phyloP scores from a whole-genome alignment of 2,113 vertebrate species.

The Aythya baeri region DNA sequence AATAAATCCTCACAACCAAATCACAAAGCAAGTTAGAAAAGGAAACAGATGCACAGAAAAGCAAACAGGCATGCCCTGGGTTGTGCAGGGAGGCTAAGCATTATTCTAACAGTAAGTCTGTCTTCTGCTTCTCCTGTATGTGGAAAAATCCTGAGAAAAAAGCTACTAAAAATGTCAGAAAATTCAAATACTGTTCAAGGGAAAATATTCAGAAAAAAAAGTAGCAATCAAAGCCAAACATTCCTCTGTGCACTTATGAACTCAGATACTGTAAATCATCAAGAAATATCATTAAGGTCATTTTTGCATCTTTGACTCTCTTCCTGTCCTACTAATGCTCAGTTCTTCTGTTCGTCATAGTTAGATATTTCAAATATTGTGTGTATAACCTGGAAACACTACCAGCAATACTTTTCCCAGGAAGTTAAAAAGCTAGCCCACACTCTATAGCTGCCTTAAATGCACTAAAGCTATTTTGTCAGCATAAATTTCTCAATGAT shows the following conservation, averaged over 20 bases:
- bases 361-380: not conserved
- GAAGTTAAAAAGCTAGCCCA: not conserved
- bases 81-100: not conserved
- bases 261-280: not conserved
- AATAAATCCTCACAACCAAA: constrained; percentile 1
- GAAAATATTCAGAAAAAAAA: constrained; percentile 15
- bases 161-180: not conserved
- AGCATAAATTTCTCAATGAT: constrained; percentile 1
- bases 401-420: not conserved
- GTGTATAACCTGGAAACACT: not conserved
- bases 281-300: not conserved
- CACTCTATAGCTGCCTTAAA: not conserved
- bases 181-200: not conserved
- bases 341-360: not conserved
- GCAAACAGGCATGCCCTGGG: not conserved
- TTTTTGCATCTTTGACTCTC: not conserved
- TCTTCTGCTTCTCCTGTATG: not conserved
- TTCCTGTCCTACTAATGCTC: not conserved
- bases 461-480: not conserved
- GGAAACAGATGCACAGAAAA: not conserved
- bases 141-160: not conserved
- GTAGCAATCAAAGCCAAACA: not conserved
- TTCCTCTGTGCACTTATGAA: not conserved
- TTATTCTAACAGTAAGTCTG: not conserved
- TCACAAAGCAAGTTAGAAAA: not conserved